A percentile compares a stretch with the other conserved stretches of the same genome.
phyloP scores from a whole-genome alignment of 2,797 vertebrate genomes.

The Argya squamiceps region DNA sequence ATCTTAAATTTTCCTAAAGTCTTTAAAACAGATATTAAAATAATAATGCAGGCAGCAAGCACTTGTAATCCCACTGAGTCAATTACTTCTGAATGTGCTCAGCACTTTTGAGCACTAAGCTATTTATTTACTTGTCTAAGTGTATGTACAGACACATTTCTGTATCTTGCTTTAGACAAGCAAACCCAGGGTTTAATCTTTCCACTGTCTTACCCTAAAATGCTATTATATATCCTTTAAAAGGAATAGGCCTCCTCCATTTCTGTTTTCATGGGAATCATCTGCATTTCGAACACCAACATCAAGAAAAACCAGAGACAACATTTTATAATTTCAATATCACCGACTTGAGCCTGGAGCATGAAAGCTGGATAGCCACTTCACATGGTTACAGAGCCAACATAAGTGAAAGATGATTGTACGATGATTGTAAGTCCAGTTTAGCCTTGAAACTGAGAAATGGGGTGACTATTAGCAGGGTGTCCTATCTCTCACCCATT shows the following conservation, averaged over 20 bases:
- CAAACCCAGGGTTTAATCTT: neutral
- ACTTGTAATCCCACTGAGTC: conserved; percentile 14
- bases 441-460: neutral
- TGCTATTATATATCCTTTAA: neutral
- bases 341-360: neutral
- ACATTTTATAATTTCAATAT: neutral
- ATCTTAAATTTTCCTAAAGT: neutral
- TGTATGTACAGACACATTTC: neutral
- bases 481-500: neutral
- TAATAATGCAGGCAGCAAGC: neutral
- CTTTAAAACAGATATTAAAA: conserved; percentile 23
- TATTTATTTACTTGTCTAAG: neutral
- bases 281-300: neutral
- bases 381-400: neutral
- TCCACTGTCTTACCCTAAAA: neutral
- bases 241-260: neutral
- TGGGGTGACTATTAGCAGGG: neutral
- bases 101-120: neutral
- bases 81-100: neutral
- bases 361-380: neutral
- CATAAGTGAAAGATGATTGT: neutral
- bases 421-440: neutral
- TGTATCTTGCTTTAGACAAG: neutral
- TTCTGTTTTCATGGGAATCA: neutral
- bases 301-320: neutral